Conservation (phyloP, 2,113 vertebrate species). For the Forbesichthys agassizii region DNA sequence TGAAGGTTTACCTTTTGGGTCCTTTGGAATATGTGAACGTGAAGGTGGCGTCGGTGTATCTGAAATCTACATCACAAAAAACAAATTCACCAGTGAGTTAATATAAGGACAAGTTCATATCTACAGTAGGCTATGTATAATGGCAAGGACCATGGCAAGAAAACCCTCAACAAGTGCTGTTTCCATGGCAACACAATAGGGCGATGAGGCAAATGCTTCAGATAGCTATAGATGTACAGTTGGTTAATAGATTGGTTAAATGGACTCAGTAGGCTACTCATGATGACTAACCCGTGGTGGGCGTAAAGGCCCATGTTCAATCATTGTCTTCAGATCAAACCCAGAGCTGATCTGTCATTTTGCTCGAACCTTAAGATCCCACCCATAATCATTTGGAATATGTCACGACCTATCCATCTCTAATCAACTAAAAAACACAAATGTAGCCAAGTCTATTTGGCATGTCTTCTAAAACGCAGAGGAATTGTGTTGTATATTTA, state of each 20-base stretch:
- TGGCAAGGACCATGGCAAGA: constrained; percentile 22
- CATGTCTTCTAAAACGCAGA: background rate
- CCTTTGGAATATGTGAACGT: constrained; percentile 87
- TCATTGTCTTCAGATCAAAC: no score
- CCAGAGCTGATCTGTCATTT: no score
- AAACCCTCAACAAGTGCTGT: constrained; percentile 84
- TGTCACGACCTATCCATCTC: background rate
- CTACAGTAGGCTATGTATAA: background rate
- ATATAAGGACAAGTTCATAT: background rate
- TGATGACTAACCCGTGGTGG: background rate
- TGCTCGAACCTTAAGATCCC: no score
- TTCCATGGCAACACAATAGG: constrained; percentile 79
- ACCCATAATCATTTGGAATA: no score
- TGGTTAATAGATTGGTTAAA: background rate
- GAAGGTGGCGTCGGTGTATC: constrained; percentile 88
- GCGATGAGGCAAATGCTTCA: constrained; percentile 11
- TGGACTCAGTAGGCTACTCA: background rate
- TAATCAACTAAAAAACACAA: background rate
- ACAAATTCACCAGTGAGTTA: constrained; percentile 4
- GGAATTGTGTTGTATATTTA: background rate
- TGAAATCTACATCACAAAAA: constrained; percentile 80
- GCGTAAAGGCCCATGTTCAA: no score
- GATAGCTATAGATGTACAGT: background rate
- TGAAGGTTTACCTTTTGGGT: constrained; percentile 82
- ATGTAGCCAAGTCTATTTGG: background rate